Conservation (phyloP, 53 echinoderm and acorn worm genomes). For the Hippasteria phrygiana region DNA sequence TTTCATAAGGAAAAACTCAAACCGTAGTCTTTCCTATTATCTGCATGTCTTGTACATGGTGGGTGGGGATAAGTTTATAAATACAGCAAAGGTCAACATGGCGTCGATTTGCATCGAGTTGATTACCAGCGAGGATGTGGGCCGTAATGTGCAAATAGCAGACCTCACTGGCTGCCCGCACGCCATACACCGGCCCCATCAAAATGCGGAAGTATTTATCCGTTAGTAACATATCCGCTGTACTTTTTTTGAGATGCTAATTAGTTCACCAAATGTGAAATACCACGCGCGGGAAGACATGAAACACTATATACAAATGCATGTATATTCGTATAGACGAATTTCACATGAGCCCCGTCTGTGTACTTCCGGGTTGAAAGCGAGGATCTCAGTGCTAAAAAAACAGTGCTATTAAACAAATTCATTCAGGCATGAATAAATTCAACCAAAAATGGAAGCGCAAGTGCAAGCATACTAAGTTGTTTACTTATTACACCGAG, state of each 20-base stretch:
- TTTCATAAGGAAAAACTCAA: neutral
- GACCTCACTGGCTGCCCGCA: neutral
- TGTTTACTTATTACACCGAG: too few species aligned
- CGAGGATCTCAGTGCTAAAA: too few species aligned
- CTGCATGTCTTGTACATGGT: neutral
- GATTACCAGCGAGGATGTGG: constrained; percentile 11
- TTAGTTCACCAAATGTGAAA: neutral
- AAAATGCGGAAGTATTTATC: neutral
- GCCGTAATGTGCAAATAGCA: neutral
- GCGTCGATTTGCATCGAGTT: neutral
- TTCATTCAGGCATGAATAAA: too few species aligned
- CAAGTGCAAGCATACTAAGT: too few species aligned
- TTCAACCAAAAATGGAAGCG: too few species aligned
- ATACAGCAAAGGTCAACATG: neutral
- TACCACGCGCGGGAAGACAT: neutral
- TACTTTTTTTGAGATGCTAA: constrained; percentile 13
- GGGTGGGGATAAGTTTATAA: neutral
- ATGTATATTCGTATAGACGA: neutral
- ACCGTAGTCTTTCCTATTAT: neutral
- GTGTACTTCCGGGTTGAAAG: too few species aligned
- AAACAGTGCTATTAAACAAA: too few species aligned
- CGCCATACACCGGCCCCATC: neutral
- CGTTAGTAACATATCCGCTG: neutral
- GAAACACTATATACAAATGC: neutral
- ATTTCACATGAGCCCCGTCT: neutral